A percentile compares a stretch with the other conserved stretches of the same genome.
phyloP scores from a whole-genome alignment of 2,888 invertebrate genomes.

The Lasioglossum malachurum region DNA sequence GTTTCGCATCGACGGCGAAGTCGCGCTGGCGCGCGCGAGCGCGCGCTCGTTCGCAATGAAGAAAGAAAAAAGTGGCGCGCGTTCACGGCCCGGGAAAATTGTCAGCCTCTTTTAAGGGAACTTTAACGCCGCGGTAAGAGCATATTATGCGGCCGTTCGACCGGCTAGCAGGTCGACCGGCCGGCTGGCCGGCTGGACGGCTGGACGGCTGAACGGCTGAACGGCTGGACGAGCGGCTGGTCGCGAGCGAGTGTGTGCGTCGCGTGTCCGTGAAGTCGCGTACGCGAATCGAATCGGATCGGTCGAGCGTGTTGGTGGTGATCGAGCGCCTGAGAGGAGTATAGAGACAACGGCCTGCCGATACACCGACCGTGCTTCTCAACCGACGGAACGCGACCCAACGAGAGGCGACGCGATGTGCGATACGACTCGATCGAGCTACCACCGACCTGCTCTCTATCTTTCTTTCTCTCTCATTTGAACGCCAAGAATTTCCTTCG shows the following conservation, averaged over 20 bases:
- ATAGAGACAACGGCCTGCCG: constrained; percentile 71
- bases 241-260: background rate
- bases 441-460: background rate
- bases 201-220: constrained; percentile 14
- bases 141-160: constrained; percentile 46
- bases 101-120: constrained; percentile 16
- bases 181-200: constrained; percentile 18
- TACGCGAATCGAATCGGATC: constrained; percentile 48
- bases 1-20: background rate
- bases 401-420: background rate
- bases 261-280: background rate
- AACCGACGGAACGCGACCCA: constrained; percentile 14
- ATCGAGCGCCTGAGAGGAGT: constrained; percentile 69
- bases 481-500: background rate
- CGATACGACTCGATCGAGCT: background rate
- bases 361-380: constrained; percentile 64
- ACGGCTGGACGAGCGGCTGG: constrained; percentile 15
- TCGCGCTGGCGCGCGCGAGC: background rate
- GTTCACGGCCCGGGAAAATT: background rate
- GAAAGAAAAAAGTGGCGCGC: background rate
- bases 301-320: constrained; percentile 57
- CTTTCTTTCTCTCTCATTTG: background rate
- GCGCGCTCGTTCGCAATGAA: background rate
- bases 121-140: constrained; percentile 25
- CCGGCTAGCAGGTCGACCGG: constrained; percentile 14